Percentiles rank a stretch among this genome's conserved stretches.
These are phyloP conservation scores for Drosophila saltans DNA, from an alignment of 1,140 invertebrate genomes.

Conservation along the genomic window DNA sequence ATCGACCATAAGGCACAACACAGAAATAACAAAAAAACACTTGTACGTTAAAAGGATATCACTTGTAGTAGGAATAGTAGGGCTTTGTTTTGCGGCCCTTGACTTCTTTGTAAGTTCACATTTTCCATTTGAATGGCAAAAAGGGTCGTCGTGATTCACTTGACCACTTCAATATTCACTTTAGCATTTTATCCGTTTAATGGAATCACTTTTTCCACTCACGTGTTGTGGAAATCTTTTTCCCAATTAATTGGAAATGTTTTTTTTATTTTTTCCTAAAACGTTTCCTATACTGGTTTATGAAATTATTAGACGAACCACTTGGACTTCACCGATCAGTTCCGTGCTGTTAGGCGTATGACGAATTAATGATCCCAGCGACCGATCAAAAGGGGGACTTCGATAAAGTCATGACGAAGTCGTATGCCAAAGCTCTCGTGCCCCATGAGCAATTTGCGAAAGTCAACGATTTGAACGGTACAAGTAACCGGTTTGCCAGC, in stretches of 20 bases:
- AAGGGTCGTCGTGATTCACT: slow-evolving; percentile 1
- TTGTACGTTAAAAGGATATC: background rate
- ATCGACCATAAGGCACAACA: slow-evolving; percentile 13
- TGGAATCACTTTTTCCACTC: slow-evolving; percentile 21
- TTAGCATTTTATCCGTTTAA: background rate
- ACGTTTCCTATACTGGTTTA: slow-evolving; percentile 33
- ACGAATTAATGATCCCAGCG: slow-evolving; percentile 61
- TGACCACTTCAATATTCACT: background rate
- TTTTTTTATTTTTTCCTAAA: slow-evolving; percentile 36
- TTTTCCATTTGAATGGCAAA: background rate
- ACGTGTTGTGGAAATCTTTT: slow-evolving; percentile 57
- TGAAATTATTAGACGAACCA: slow-evolving; percentile 23
- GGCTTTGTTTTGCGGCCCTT: background rate
- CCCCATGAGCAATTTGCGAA: background rate
- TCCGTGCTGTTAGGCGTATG: slow-evolving; percentile 56
- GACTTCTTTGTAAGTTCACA: background rate
- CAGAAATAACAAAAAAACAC: background rate
- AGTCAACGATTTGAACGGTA: background rate
- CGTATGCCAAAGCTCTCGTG: slow-evolving; percentile 37
- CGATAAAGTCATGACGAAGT: slow-evolving; percentile 68
- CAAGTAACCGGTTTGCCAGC: slow-evolving; percentile 5
- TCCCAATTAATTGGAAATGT: slow-evolving; percentile 24
- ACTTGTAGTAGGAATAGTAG: background rate
- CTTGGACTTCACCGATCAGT: slow-evolving; percentile 32
- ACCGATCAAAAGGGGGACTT: slow-evolving; percentile 28